Evolutionary conservation across 2,113 vertebrate species (phyloP).

Genomic region (Ophthalmolycus amberensis): DNA sequence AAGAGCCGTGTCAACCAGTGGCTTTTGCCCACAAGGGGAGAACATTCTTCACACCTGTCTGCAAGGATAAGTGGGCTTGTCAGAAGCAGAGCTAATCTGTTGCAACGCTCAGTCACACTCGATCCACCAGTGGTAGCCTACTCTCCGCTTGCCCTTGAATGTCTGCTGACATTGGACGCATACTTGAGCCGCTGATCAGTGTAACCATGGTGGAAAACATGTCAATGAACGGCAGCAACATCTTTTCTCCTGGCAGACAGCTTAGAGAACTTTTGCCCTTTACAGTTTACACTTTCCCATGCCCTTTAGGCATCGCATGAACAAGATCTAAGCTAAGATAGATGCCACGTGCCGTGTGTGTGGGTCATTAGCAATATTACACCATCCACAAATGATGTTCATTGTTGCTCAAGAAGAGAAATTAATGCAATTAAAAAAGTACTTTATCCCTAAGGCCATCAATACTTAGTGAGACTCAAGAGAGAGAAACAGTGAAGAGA

Average conservation of each 20-base stretch:
- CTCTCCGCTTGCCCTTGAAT: conserved; percentile 79
- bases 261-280: conserved; percentile 49
- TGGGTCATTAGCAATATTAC: conserved; percentile 29
- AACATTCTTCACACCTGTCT: conserved; percentile 84
- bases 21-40: conserved; percentile 75
- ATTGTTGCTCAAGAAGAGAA: conserved; percentile 44
- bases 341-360: not conserved
- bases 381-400: conserved; percentile 17
- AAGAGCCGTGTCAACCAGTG: conserved; percentile 71
- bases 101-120: conserved; percentile 83
- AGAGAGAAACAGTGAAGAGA: conserved; percentile 58
- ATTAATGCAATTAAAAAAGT: conserved; percentile 38
- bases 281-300: conserved; percentile 45
- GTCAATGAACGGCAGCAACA: conserved; percentile 57
- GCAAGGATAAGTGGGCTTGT: conserved; percentile 80
- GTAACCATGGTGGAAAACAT: conserved; percentile 69
- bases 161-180: conserved; percentile 72
- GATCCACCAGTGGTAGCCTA: conserved; percentile 67
- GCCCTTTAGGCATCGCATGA: conserved; percentile 14
- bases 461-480: conserved; percentile 41
- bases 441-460: conserved; percentile 59
- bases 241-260: conserved; percentile 41
- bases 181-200: conserved; percentile 69
- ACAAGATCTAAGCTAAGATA: conserved; percentile 23
- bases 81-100: conserved; percentile 82